A percentile compares a stretch with the other conserved stretches of the same genome.
Conservation (phyloP, 2,888 invertebrate species). For the Spicauda simplicius region DNA sequence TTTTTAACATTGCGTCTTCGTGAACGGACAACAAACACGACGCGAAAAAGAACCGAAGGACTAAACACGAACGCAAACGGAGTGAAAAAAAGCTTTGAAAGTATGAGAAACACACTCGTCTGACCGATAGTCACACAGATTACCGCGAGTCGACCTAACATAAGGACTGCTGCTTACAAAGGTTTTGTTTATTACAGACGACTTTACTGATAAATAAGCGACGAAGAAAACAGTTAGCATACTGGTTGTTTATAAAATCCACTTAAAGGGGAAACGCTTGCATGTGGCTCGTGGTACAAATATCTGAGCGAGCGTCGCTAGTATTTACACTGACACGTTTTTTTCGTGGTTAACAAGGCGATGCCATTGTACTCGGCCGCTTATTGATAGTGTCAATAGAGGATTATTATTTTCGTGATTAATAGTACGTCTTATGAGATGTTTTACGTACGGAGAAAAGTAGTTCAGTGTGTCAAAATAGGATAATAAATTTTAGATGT, state of each 20-base stretch:
- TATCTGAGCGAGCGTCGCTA: conserved; percentile 58
- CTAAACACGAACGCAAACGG: conserved; percentile 66
- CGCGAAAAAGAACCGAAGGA: conserved; percentile 63
- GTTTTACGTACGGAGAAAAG: conserved; percentile 29
- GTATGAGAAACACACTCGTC: conserved; percentile 57
- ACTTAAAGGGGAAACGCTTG: conserved; percentile 49
- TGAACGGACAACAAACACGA: conserved; percentile 55
- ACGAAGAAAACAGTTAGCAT: conserved; percentile 36
- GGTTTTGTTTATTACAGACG: background rate
- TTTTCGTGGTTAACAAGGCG: conserved; percentile 71
- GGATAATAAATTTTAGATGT: background rate
- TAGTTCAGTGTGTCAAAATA: conserved; percentile 31
- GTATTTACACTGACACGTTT: conserved; percentile 78
- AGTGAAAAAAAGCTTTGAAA: conserved; percentile 54
- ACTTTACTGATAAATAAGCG: background rate
- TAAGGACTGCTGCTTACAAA: background rate
- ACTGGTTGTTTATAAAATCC: conserved; percentile 46
- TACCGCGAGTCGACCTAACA: background rate
- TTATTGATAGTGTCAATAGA: conserved; percentile 77
- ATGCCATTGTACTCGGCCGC: conserved; percentile 64
- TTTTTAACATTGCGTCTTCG: conserved; percentile 54
- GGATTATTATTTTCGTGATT: conserved; percentile 69
- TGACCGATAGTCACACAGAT: background rate
- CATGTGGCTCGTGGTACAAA: conserved; percentile 57
- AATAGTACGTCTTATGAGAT: conserved; percentile 50